phyloP scores from a whole-genome alignment of 2,797 vertebrate genomes.

The Sternarchorhynchus goeldii region DNA sequence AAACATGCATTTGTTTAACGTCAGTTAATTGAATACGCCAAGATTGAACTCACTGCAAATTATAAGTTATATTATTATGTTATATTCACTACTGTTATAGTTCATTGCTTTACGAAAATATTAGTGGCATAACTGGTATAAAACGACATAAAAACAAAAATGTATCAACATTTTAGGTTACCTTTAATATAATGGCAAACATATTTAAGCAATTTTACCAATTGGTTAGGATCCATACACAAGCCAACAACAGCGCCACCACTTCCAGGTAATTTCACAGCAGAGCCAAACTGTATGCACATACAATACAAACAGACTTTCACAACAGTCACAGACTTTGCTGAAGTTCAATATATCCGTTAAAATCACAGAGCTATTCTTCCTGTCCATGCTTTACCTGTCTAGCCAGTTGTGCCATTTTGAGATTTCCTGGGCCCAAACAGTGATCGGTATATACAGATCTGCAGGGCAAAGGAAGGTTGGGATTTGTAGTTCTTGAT shows the following conservation, averaged over 20 bases:
- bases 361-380: not conserved
- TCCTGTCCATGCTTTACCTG: slow-evolving; percentile 65
- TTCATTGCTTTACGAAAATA: not conserved
- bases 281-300: slow-evolving; percentile 77
- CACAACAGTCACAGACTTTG: not conserved
- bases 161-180: too few relatives aligned
- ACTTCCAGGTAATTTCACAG: slow-evolving; percentile 82
- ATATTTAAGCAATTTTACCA: slow-evolving; percentile 66
- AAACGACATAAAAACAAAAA: too few relatives aligned
- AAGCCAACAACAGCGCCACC: slow-evolving; percentile 82
- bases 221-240: slow-evolving; percentile 70
- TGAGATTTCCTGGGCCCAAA: slow-evolving; percentile 80
- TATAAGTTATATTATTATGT: not conserved
- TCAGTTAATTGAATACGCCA: not conserved
- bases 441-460: slow-evolving; percentile 79
- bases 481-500: not conserved
- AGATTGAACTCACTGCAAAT: not conserved
- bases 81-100: not conserved
- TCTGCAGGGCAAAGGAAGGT: slow-evolving; percentile 58
- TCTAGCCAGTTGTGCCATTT: slow-evolving; percentile 78
- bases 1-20: not conserved
- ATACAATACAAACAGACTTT: slow-evolving; percentile 22
- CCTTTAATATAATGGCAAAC: not conserved
- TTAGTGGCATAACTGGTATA: too few relatives aligned
- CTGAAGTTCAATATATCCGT: not conserved